Conservation (phyloP, 2,113 vertebrate species). For the Cricetomys ansorgei region DNA sequence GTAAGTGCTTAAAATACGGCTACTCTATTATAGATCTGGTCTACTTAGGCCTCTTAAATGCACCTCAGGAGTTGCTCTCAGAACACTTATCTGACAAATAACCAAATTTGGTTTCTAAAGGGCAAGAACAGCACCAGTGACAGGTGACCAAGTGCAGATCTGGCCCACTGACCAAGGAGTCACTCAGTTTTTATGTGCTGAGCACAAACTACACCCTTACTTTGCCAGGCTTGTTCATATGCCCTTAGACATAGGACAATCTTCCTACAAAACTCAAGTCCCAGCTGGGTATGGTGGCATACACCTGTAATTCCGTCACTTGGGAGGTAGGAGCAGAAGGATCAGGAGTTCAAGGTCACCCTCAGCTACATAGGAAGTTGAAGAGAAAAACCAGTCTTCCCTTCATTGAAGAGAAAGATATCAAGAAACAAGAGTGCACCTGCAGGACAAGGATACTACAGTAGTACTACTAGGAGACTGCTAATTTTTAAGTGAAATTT, state of each 20-base stretch:
- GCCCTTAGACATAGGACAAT: not conserved
- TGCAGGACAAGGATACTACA: not conserved
- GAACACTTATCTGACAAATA: conserved; percentile 59
- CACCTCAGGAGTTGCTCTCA: conserved; percentile 27
- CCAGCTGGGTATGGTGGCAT: not conserved
- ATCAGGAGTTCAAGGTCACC: not conserved
- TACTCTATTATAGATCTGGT: conserved; percentile 37
- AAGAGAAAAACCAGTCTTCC: not conserved
- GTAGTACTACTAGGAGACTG: not conserved
- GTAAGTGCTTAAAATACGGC: conserved; percentile 36
- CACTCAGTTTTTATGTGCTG: not conserved
- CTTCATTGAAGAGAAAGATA: conserved; percentile 27
- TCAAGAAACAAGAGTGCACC: conserved; percentile 32
- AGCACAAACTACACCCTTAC: not conserved
- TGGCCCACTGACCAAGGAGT: not conserved
- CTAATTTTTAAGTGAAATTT: not conserved
- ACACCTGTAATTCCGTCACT: not conserved
- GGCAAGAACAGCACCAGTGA: conserved; percentile 4
- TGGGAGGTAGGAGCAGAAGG: not conserved
- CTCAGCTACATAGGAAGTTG: not conserved
- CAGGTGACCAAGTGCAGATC: not conserved
- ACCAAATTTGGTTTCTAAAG: conserved; percentile 28
- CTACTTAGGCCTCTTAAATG: conserved; percentile 26
- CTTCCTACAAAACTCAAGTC: not conserved
- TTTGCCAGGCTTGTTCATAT: not conserved